These are phyloP conservation scores for Neodon shergylaensis DNA, from an alignment of 2,113 vertebrate genomes.

Conservation along the genomic window DNA sequence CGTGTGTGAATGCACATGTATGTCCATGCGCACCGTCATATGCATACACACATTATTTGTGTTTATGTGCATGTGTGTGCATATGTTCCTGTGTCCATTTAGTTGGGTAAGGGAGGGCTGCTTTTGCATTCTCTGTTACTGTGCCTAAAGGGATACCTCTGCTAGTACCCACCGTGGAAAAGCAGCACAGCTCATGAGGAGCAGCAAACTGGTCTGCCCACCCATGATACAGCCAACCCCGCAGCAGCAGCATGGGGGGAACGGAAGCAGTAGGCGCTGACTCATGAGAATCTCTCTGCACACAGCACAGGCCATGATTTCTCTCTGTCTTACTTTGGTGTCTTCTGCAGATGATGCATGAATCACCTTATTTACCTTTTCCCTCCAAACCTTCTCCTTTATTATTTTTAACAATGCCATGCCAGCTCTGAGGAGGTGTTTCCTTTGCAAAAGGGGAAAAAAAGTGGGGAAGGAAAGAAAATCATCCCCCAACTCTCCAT, in stretches of 20 bases:
- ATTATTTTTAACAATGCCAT: conserved; percentile 85
- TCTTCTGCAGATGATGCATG: conserved; percentile 86
- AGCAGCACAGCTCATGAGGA: conserved; percentile 80
- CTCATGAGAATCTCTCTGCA: conserved; percentile 83
- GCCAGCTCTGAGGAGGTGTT: conserved; percentile 77
- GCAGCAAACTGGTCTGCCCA: conserved; percentile 73
- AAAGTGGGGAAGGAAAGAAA: not conserved
- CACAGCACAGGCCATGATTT: conserved; percentile 79
- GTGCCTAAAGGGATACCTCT: conserved; percentile 67
- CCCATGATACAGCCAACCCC: conserved; percentile 76
- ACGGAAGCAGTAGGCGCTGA: conserved; percentile 83
- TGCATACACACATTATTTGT: not conserved
- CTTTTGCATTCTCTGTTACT: not conserved
- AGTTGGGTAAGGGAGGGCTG: not conserved
- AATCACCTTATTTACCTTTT: conserved; percentile 87
- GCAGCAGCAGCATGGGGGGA: conserved; percentile 38
- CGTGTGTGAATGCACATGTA: not conserved
- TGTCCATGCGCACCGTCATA: not conserved
- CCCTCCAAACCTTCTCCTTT: conserved; percentile 84
- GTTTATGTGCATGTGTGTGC: not conserved
- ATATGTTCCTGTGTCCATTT: not conserved
- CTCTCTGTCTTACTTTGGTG: conserved; percentile 84
- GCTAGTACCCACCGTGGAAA: conserved; percentile 75
- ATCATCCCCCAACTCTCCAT: not conserved
- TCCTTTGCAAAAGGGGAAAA: conserved; percentile 63